Conservation (phyloP, 2,888 invertebrate genomes). For the Chalcosyrphus nemorum region DNA sequence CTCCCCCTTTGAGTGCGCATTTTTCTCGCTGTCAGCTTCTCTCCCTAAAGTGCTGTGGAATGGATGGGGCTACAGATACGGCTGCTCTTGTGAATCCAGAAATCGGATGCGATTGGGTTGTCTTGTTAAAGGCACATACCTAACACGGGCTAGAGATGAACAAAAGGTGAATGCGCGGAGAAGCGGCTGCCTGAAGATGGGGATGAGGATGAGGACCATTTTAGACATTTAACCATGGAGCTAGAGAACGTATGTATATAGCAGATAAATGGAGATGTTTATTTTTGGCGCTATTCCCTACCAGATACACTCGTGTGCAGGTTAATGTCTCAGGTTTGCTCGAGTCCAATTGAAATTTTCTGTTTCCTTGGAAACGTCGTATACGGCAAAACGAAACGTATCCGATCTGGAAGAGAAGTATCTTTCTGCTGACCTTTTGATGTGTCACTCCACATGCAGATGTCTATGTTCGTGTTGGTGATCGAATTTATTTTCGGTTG, state of each 20-base stretch:
- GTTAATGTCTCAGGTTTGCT: constrained; percentile 42
- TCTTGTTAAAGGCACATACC: constrained; percentile 39
- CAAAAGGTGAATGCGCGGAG: background rate
- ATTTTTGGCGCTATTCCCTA: constrained; percentile 32
- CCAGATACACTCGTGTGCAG: constrained; percentile 28
- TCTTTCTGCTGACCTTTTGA: constrained; percentile 56
- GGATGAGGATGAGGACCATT: constrained; percentile 2
- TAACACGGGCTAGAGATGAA: constrained; percentile 14
- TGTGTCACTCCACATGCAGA: constrained; percentile 37
- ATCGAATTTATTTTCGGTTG: constrained; percentile 40
- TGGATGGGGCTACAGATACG: constrained; percentile 35
- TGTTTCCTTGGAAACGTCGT: constrained; percentile 24
- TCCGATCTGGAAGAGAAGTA: constrained; percentile 38
- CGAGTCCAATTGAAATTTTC: constrained; percentile 21
- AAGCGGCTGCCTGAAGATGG: background rate
- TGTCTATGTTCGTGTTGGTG: background rate
- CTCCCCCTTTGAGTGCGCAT: constrained; percentile 69
- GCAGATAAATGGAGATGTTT: constrained; percentile 21
- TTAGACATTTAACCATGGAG: constrained; percentile 33
- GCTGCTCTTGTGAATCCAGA: constrained; percentile 62
- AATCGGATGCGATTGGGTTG: constrained; percentile 67
- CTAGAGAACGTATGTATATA: background rate
- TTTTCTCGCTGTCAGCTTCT: constrained; percentile 68
- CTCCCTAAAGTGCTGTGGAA: constrained; percentile 26
- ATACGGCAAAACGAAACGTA: too few species aligned